Percentiles rank a stretch among this genome's conserved stretches.
These are phyloP conservation scores for Theristicus caerulescens DNA, from an alignment of 2,113 vertebrate genomes.

Conservation along the genomic window DNA sequence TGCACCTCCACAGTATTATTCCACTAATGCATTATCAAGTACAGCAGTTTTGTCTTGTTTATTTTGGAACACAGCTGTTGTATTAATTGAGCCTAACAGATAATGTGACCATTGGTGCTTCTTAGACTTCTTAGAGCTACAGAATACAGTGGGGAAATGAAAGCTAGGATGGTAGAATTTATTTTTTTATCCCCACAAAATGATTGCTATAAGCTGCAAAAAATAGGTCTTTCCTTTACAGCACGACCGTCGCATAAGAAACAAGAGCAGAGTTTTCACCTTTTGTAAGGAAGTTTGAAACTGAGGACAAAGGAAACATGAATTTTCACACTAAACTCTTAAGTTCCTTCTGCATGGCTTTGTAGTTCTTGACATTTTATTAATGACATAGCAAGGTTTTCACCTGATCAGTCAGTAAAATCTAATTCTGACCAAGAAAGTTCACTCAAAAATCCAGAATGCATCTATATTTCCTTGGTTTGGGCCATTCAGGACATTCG, in stretches of 20 bases:
- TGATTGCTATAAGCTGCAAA: background rate
- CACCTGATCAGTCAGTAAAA: background rate
- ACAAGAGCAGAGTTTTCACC: background rate
- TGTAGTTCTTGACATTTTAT: background rate
- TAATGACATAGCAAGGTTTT: background rate
- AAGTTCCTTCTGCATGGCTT: background rate
- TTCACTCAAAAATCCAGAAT: background rate
- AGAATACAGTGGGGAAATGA: background rate
- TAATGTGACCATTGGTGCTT: background rate
- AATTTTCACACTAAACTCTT: background rate
- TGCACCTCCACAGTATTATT: background rate
- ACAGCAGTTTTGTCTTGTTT: slow-evolving; percentile 37
- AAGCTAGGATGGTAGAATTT: background rate
- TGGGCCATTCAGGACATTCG: background rate
- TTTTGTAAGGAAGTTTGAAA: background rate
- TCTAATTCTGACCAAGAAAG: background rate
- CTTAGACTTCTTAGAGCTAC: background rate
- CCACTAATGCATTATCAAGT: slow-evolving; percentile 20
- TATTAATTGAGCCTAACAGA: slow-evolving; percentile 45
- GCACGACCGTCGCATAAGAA: background rate
- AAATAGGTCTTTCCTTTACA: background rate
- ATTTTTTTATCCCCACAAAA: background rate
- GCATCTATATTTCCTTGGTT: background rate
- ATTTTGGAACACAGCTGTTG: slow-evolving; percentile 52
- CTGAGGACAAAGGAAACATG: background rate